Percentiles rank a stretch among this genome's conserved stretches.
Conservation (phyloP, 2,888 invertebrate species). For the Drosophila affinis region DNA sequence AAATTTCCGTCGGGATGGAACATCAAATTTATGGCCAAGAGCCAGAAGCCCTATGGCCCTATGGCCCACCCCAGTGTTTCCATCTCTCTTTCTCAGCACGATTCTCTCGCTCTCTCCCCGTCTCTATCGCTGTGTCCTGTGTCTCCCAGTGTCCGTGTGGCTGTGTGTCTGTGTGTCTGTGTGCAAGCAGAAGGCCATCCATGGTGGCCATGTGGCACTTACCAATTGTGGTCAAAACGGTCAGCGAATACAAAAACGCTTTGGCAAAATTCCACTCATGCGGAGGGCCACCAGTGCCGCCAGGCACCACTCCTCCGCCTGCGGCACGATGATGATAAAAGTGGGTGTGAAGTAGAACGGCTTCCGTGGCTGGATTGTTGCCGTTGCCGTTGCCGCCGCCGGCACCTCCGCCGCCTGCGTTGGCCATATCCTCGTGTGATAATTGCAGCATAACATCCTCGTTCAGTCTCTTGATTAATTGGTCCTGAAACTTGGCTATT, state of each 20-base stretch:
- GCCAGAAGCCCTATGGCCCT: conserved; percentile 13
- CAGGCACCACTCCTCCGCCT: conserved; percentile 84
- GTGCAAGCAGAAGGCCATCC: conserved; percentile 35
- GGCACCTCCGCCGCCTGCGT: conserved; percentile 40
- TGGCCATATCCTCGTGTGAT: conserved; percentile 84
- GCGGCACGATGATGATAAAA: conserved; percentile 82
- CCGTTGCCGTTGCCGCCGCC: conserved; percentile 81
- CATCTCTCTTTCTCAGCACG: not conserved
- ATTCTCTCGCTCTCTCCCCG: conserved; percentile 5
- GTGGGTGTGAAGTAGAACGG: conserved; percentile 82
- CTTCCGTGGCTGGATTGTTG: conserved; percentile 83
- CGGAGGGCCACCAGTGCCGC: conserved; percentile 60
- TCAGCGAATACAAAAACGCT: conserved; percentile 97
- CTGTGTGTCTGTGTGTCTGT: conserved; percentile 8
- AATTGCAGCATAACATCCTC: conserved; percentile 90
- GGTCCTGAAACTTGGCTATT: conserved; percentile 90
- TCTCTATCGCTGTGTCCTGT: not conserved
- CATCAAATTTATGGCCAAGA: conserved; percentile 68
- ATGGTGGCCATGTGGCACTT: conserved; percentile 83
- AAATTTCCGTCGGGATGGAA: conserved; percentile 67
- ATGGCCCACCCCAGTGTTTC: conserved; percentile 10
- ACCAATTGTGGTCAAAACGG: conserved; percentile 96
- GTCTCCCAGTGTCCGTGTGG: not conserved
- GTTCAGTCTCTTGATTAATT: conserved; percentile 90
- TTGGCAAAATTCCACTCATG: conserved; percentile 93